Base-by-base conservation (phyloP, 2,113 vertebrate species). In the Callionymus lyra region DNA sequence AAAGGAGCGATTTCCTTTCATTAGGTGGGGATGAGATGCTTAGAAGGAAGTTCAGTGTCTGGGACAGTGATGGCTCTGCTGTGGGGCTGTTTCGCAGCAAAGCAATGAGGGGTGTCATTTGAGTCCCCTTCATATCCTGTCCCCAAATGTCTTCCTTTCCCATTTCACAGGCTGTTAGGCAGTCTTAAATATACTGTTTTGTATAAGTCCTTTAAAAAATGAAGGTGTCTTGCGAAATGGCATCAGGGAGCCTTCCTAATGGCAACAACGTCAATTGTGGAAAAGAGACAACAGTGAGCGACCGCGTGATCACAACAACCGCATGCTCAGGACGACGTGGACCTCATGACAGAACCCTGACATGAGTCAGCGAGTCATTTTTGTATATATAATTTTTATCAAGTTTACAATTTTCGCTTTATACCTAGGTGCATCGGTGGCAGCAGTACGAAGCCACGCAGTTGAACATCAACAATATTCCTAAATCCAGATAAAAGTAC, bases 381-480 rank as follows among this genome's bases (percentile, higher is more conserved):
- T n/a, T n/a, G n/a, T n/a, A n/a, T n/a, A n/a, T n/a, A n/a, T n/a
- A n/a, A n/a, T n/a, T n/a, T n/a, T n/a, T n/a, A n/a, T n/a, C n/a
- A n/a, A n/a, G n/a, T n/a, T n/a, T n/a, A n/a, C n/a, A n/a, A n/a
- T n/a, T n/a, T n/a, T n/a, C n/a, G n/a, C n/a, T n/a, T n/a, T n/a
- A n/a, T n/a, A n/a, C n/a, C n/a, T n/a, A n/a, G n/a, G n/a, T n/a
- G n/a, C n/a, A n/a, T n/a, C n/a, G n/a, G n/a, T n/a, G n/a, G n/a
- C n/a, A n/a, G n/a, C n/a, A n/a, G n/a, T n/a, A n/a, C n/a, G n/a
- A n/a, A n/a, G n/a, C n/a, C n/a, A n/a, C n/a, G n/a, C n/a, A n/a
- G n/a, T 74, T 70, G 74, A 74, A 69, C 32, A 58, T 72, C 74
- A 66, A 74, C 74, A 77, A 77, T 77, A 74, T 74, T 71, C 67